Percentiles rank a stretch among this genome's conserved stretches.
Conservation (phyloP, 1,140 invertebrate species). For the Eriosoma lanigerum region DNA sequence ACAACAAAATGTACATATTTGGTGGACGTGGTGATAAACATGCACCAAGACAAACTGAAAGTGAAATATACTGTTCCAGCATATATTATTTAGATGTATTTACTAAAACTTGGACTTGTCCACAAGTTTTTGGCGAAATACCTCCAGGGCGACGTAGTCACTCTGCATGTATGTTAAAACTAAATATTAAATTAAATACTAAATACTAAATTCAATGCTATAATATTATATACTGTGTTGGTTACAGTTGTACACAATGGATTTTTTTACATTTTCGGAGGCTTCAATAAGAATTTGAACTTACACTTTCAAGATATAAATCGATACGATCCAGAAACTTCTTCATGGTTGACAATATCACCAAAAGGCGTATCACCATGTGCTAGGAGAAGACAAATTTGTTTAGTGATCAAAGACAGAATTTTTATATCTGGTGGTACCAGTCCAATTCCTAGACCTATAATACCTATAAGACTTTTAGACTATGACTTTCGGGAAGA, state of each 20-base stretch:
- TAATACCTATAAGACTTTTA: background rate
- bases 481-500: slow-evolving; percentile 54
- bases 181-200: slow-evolving; percentile 21
- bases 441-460: slow-evolving; percentile 61
- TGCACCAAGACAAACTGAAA: slow-evolving; percentile 66
- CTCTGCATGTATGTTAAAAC: slow-evolving; percentile 75
- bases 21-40: slow-evolving; percentile 76
- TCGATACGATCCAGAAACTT: slow-evolving; percentile 67
- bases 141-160: slow-evolving; percentile 79
- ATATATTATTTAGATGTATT: slow-evolving; percentile 75
- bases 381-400: slow-evolving; percentile 75
- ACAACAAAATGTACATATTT: slow-evolving; percentile 79
- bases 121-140: slow-evolving; percentile 63
- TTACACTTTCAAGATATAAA: slow-evolving; percentile 82
- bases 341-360: slow-evolving; percentile 66
- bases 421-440: slow-evolving; percentile 86
- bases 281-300: slow-evolving; percentile 74
- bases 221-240: background rate
- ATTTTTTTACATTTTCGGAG: slow-evolving; percentile 83
- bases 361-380: slow-evolving; percentile 66
- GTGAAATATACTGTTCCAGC: slow-evolving; percentile 76
- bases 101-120: slow-evolving; percentile 67
- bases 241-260: slow-evolving; percentile 73
- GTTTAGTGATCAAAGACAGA: slow-evolving; percentile 69
- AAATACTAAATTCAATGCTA: background rate